Percentiles rank a stretch among this genome's conserved stretches.
Evolutionary conservation across 2,888 invertebrate species (phyloP).

Genomic region (Merodon equestris): DNA sequence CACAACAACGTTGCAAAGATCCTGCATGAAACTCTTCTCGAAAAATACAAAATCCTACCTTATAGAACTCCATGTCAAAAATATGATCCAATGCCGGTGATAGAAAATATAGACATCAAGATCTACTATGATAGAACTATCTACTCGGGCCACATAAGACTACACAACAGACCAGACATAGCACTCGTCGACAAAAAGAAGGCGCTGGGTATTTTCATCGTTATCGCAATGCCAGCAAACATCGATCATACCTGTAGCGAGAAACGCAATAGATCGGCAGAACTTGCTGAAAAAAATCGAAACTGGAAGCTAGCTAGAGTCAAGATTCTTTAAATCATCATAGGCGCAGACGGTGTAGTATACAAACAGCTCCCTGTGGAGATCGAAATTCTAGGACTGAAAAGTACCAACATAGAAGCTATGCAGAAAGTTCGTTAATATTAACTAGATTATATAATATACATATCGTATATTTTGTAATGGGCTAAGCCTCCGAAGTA

Average conservation of each 20-base stretch:
- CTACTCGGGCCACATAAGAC: slow-evolving; percentile 20
- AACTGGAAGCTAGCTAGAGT: slow-evolving; percentile 3
- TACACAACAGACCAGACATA: slow-evolving; percentile 23
- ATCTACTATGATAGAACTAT: slow-evolving; percentile 20
- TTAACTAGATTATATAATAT: too few relatives aligned
- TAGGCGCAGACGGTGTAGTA: slow-evolving; percentile 8
- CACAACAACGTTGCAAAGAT: slow-evolving; percentile 42
- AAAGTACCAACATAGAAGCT: slow-evolving; percentile 1
- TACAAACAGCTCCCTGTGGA: not conserved
- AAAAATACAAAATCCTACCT: slow-evolving; percentile 4
- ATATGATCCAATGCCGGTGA: slow-evolving; percentile 8
- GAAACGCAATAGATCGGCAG: not conserved
- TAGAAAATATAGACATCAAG: slow-evolving; percentile 10
- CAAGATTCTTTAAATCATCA: slow-evolving; percentile 6
- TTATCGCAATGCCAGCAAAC: slow-evolving; percentile 1
- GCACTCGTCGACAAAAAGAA: slow-evolving; percentile 23
- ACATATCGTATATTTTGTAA: too few relatives aligned
- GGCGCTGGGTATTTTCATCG: slow-evolving; percentile 18
- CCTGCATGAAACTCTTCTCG: slow-evolving; percentile 24
- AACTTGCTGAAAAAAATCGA: slow-evolving; percentile 2
- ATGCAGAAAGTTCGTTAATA: slow-evolving; percentile 39
- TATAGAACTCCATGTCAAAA: slow-evolving; percentile 4
- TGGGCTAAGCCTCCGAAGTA: too few relatives aligned
- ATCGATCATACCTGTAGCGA: slow-evolving; percentile 1
- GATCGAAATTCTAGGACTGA: slow-evolving; percentile 8